These are phyloP conservation scores for Belonocnema kinseyi DNA, from an alignment of 1,140 invertebrate genomes.

Conservation along the genomic window DNA sequence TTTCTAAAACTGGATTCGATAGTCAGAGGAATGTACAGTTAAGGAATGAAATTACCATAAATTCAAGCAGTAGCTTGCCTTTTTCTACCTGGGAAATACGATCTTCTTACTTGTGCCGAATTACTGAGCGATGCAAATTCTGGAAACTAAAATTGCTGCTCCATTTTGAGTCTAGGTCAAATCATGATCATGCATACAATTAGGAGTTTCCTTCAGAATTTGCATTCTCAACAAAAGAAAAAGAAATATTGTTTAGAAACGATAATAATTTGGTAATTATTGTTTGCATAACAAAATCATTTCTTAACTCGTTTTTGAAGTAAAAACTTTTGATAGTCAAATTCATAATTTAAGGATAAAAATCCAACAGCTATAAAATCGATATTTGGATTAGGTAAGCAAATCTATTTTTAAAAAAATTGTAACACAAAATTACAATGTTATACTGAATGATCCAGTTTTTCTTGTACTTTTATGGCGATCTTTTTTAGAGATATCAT, in stretches of 20 bases:
- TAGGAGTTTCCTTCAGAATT: not conserved
- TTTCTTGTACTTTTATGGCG: conserved; percentile 10
- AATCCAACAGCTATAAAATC: too few relatives aligned
- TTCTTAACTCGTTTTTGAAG: too few relatives aligned
- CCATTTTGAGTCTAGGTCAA: conserved; percentile 24
- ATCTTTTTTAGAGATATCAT: conserved; percentile 24
- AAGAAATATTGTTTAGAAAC: too few relatives aligned
- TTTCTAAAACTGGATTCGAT: conserved; percentile 7
- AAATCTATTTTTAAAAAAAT: not conserved
- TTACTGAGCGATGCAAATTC: conserved; percentile 19
- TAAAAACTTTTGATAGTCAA: too few relatives aligned
- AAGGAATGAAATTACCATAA: conserved; percentile 23
- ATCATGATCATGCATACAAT: conserved; percentile 3
- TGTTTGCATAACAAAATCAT: too few relatives aligned
- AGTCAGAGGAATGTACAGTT: not conserved
- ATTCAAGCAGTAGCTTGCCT: conserved; percentile 5
- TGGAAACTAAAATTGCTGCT: conserved; percentile 21
- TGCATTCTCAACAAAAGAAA: not conserved
- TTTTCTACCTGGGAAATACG: conserved; percentile 1
- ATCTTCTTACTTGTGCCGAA: conserved; percentile 14
- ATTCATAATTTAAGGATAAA: too few relatives aligned
- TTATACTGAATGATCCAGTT: conserved; percentile 2
- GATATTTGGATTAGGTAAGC: too few relatives aligned
- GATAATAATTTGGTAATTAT: too few relatives aligned
- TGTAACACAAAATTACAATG: conserved; percentile 4